Evolutionary conservation across 2,888 invertebrate genomes (phyloP).

Genomic region (Drosophila suboccidentalis): DNA sequence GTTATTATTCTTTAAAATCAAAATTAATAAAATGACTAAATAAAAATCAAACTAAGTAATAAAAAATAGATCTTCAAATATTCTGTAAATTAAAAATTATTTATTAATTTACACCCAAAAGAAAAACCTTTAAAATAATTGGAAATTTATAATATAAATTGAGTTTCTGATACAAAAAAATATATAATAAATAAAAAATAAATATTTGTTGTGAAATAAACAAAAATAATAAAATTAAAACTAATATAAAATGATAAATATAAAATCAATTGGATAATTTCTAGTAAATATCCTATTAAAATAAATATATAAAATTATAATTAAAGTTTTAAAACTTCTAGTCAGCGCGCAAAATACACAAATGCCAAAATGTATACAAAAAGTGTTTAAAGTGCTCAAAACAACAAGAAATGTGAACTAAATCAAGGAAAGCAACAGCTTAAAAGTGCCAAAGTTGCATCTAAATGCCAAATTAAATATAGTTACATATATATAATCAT

Average conservation of each 20-base stretch:
- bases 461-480: slow-evolving; percentile 72
- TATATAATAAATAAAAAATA: background rate
- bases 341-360: background rate
- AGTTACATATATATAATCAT: slow-evolving; percentile 67
- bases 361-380: background rate
- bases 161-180: no score
- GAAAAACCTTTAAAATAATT: no score
- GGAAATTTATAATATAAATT: background rate
- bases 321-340: background rate
- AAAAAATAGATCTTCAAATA: background rate
- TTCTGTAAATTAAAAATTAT: background rate
- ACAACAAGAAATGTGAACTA: slow-evolving; percentile 19
- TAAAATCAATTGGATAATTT: no score
- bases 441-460: slow-evolving; percentile 70
- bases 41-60: background rate
- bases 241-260: no score
- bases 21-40: background rate
- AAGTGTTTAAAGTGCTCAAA: slow-evolving; percentile 7
- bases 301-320: background rate
- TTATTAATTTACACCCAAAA: background rate
- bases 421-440: slow-evolving; percentile 27
- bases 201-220: no score
- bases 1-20: background rate
- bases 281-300: no score
- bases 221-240: background rate